Percentiles rank a stretch among this genome's conserved stretches.
These are phyloP conservation scores for Simalia tracyae DNA, from an alignment of 2,797 vertebrate species.

Conservation along the genomic window DNA sequence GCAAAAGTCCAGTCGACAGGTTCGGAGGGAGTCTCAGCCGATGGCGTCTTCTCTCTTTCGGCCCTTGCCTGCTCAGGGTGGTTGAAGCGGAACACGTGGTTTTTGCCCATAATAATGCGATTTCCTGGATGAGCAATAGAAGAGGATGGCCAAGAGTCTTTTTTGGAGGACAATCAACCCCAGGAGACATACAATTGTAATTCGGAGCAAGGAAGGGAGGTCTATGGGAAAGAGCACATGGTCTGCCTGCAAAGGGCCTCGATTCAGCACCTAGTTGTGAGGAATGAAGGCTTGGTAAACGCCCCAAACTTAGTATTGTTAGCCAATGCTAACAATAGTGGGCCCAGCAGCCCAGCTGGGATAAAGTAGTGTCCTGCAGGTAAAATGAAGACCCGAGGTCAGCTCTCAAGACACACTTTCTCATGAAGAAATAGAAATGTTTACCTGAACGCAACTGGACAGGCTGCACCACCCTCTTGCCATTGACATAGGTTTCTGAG, in stretches of 20 bases:
- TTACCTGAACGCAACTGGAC: conserved; percentile 96
- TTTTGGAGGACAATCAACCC: neutral
- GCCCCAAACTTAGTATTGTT: no score
- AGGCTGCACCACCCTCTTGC: conserved; percentile 89
- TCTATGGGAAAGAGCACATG: neutral
- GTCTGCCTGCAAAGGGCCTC: neutral
- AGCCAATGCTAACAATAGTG: neutral
- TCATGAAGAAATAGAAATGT: fast-evolving
- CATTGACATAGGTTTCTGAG: conserved; percentile 97
- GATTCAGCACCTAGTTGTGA: neutral
- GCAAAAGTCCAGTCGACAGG: conserved; percentile 99
- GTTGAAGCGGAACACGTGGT: conserved; percentile 98
- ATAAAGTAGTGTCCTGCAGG: neutral
- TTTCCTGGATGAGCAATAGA: conserved; percentile 80
- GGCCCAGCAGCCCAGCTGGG: neutral
- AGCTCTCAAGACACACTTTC: neutral
- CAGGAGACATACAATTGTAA: neutral
- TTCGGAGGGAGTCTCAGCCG: conserved; percentile 95
- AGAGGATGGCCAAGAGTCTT: neutral
- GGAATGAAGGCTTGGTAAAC: neutral
- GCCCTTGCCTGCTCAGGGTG: conserved; percentile 97
- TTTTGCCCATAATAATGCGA: conserved; percentile 99
- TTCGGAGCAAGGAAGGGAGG: neutral
- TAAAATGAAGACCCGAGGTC: fast-evolving
- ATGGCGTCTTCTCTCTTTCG: conserved; percentile 94